Base-by-base conservation (phyloP, 2,113 vertebrate genomes). In the Monopterus albus region DNA sequence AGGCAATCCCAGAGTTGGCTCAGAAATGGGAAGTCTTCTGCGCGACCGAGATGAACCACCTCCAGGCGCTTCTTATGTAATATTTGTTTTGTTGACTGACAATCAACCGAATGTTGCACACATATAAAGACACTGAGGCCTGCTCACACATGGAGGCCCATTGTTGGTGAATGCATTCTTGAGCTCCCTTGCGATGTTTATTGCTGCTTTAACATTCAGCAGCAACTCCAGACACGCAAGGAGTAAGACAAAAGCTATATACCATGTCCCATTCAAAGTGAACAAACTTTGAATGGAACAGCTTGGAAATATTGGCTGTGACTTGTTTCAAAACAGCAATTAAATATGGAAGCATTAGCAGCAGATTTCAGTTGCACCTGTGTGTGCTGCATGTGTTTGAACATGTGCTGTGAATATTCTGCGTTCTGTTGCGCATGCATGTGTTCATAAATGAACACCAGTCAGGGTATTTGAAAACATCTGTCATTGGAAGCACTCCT, bases 401-500 rank as follows among this genome's bases (percentile, higher is more conserved):
- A 68, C 60, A 62, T 71, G 69, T 84, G 68, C 18, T 21, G 1
- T 6, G 26, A 64, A 73, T 53, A 72, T 60, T 72, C 35, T 38
- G 36, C 33, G 40, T 58, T 47, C 46, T 72, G 26, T 49, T 18
- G 14, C 31, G 45, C 62, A 52, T 8, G 14, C 55, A 45, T 15
- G 55, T 57, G 43, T 66, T 72, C 39, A 35, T 38, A 63, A 70
- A 81, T 59, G 57, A 67, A 56, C 13, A 33, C 45, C 52, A 14
- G 57, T 55, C 12, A 2, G 59, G 31, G 53, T 45, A 56, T 68
- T 38, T 71, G 21, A 75, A 72, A 74, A 69, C 72, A 72, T 77
- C 55, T 85, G 75, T 35, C 12, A 7, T 18, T 38, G 56, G 12
- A 10, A 26, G 21, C 17, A 25, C 13, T 70, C 13, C 42, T 40